phyloP scores from a whole-genome alignment of 53 echinoderm and acorn worm genomes.

The Astropecten irregularis region DNA sequence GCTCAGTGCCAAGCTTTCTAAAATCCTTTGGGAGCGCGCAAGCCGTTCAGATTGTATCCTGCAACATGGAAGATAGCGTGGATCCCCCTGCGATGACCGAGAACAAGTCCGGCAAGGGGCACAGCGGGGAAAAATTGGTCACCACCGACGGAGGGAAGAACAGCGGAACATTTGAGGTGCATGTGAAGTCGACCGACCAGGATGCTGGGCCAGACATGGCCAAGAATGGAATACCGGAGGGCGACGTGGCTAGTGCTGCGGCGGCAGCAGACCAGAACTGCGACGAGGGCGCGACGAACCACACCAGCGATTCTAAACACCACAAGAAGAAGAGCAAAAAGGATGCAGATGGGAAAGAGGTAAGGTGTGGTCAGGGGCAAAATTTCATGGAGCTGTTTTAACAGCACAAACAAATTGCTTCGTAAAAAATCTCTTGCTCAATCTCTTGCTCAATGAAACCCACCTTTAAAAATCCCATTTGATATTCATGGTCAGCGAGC shows the following conservation, averaged over 20 bases:
- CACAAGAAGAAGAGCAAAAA: not conserved
- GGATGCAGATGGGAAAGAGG: not conserved
- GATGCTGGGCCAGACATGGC: not conserved
- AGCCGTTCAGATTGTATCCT: too few species aligned
- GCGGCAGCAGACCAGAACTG: not conserved
- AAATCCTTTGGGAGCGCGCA: too few species aligned
- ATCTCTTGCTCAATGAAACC: too few species aligned
- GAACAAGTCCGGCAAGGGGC: not conserved
- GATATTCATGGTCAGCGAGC: too few species aligned
- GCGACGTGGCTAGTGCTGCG: not conserved
- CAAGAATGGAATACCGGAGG: slow-evolving; percentile 3
- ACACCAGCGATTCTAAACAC: too few species aligned
- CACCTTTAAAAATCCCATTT: too few species aligned
- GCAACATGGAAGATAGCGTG: not conserved
- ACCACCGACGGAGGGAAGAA: slow-evolving; percentile 5
- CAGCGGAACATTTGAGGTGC: not conserved
- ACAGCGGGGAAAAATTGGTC: not conserved
- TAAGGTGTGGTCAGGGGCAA: too few species aligned
- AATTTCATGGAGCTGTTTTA: too few species aligned
- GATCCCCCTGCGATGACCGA: not conserved
- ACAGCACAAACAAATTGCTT: too few species aligned
- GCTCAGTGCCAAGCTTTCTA: too few species aligned
- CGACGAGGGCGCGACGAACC: not conserved
- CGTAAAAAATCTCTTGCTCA: too few species aligned
- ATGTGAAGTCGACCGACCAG: not conserved